These are phyloP conservation scores for Megamerina dolium DNA, from an alignment of 2,888 invertebrate genomes.

Conservation along the genomic window DNA sequence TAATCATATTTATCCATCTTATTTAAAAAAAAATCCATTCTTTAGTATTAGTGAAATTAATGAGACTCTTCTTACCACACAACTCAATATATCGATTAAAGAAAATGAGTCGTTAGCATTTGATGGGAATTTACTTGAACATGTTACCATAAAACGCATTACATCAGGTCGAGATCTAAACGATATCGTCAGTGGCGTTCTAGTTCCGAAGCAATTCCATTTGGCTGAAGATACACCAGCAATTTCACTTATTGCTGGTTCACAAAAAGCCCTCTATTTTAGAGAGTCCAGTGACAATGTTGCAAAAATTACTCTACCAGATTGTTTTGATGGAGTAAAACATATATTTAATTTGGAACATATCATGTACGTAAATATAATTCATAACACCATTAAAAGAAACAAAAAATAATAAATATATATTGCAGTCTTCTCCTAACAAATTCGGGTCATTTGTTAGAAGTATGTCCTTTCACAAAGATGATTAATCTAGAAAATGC, in stretches of 20 bases:
- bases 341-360: constrained; percentile 38
- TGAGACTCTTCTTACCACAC: constrained; percentile 32
- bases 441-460: constrained; percentile 38
- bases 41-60: constrained; percentile 30
- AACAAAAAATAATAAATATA: neutral
- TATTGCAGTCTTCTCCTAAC: constrained; percentile 36
- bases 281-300: constrained; percentile 24
- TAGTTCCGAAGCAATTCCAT: constrained; percentile 19
- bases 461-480: constrained; percentile 43
- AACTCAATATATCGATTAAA: constrained; percentile 31
- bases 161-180: constrained; percentile 24
- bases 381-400: neutral
- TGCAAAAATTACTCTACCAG: constrained; percentile 29
- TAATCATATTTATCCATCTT: neutral
- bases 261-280: constrained; percentile 27
- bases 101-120: constrained; percentile 35
- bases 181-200: constrained; percentile 23
- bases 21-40: neutral
- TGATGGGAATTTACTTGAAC: constrained; percentile 33
- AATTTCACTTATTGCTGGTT: constrained; percentile 24
- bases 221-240: constrained; percentile 4
- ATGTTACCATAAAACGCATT: constrained; percentile 30
- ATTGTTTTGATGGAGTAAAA: constrained; percentile 34
- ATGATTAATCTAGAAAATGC: constrained; percentile 24
- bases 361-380: constrained; percentile 32